These are phyloP conservation scores for Calidris pygmaea DNA, from an alignment of 2,113 vertebrate genomes.

Conservation along the genomic window DNA sequence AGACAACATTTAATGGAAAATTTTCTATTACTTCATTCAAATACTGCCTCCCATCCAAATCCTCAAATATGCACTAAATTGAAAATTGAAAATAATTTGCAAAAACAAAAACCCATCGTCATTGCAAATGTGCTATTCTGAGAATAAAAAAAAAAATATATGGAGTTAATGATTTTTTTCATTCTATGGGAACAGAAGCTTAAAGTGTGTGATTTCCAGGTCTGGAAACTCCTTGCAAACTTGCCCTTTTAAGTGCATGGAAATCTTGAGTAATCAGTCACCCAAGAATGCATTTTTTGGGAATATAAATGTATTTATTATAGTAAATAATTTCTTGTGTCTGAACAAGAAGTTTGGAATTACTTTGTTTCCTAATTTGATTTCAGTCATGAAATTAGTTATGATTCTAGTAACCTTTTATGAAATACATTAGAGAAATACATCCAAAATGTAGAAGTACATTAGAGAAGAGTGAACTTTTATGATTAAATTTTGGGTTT, in stretches of 20 bases:
- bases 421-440: background rate
- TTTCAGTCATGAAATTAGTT: background rate
- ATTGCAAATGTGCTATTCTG: background rate
- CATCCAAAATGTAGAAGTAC: background rate
- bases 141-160: background rate
- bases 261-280: background rate
- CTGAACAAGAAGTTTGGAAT: background rate
- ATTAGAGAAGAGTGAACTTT: background rate
- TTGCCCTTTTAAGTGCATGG: background rate
- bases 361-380: background rate
- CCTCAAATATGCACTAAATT: background rate
- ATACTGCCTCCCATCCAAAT: background rate
- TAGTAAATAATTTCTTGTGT: background rate
- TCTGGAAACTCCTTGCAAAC: background rate
- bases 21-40: background rate
- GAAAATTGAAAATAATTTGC: background rate
- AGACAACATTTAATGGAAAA: background rate
- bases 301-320: background rate
- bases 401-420: background rate
- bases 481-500: background rate
- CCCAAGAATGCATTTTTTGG: background rate
- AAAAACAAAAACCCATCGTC: background rate
- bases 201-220: background rate
- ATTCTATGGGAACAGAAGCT: background rate
- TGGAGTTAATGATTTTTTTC: background rate